Evolutionary conservation across 2,113 vertebrate genomes (phyloP), one percentile per base, ranked within the genome.

Genomic region (Cariama cristata): DNA sequence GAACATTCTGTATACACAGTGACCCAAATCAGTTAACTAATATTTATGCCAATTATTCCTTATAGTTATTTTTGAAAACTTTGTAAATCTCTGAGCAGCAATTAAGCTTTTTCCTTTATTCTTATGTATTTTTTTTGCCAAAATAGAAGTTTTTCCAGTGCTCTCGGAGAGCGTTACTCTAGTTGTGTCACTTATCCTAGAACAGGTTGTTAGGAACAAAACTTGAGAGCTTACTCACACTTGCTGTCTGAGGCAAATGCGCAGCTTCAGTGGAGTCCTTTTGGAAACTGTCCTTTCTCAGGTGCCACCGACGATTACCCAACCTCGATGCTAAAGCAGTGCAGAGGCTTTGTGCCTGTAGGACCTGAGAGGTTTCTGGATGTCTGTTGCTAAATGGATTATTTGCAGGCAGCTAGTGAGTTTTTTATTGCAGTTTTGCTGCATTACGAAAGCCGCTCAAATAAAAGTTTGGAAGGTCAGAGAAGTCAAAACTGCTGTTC

Each of bases 251-350:
- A 47, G 63, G 35, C 3, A 6, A 45, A 44, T 27, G 23, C 23
- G 14, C 0, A 16, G 33, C 33, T 66, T 60, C 44, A 30, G 9
- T 32, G 60, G 21, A 82, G 50, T n/a, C 12, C 23, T 66, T 73
- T 28, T 56, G 42, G n/a, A 45, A 83, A 20, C 8, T 71, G 42
- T 47, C 59, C 60, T 55, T 85, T 53, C 32, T 77, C 44, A 33
- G 40, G 20, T 81, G 56, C 38, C 59, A 13, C 26, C 14, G 12
- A 9, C 6, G 3, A 6, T 64, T 59, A 42, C 18, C 14, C 26
- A 56, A 0, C 11, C 20, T 82, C 3, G 4, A 8, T 47, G 50
- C 33, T 63, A 56, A 44, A 74, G 20, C 20, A 1, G 12, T 12
- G 20, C 3, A 1, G 75, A 62, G n/a, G 18, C 49, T 74, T 47